Evolutionary conservation across 1,140 invertebrate species (phyloP).

Genomic region (Proales similis): DNA sequence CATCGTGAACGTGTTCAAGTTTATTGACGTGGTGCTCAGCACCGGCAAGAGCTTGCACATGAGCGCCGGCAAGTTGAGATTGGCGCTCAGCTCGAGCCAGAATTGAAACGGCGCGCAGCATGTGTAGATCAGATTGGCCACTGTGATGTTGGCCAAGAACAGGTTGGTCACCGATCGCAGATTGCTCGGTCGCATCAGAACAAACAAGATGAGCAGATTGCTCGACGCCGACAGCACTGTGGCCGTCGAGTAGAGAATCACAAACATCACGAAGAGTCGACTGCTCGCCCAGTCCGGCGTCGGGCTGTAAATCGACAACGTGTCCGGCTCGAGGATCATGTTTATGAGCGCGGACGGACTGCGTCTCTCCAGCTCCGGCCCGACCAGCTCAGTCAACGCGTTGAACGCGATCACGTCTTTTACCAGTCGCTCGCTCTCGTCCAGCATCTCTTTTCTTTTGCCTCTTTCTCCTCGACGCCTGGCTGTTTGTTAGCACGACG

Average conservation of each 20-base stretch:
- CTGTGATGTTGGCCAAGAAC: constrained; percentile 32
- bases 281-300: no score
- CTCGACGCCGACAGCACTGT: constrained; percentile 3
- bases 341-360: no score
- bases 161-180: constrained; percentile 34
- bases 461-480: no score
- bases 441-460: no score
- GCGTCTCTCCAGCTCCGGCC: no score
- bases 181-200: constrained; percentile 16
- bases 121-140: constrained; percentile 35
- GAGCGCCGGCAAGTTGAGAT: neutral
- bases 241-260: constrained; percentile 11
- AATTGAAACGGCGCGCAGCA: constrained; percentile 30
- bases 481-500: no score
- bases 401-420: no score
- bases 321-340: no score
- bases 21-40: constrained; percentile 19
- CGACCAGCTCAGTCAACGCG: no score
- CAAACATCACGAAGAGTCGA: constrained; percentile 6
- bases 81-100: neutral
- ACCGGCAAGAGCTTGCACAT: constrained; percentile 28
- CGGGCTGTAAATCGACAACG: no score
- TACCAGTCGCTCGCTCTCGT: no score
- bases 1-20: constrained; percentile 29
- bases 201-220: constrained; percentile 20